A percentile compares a stretch with the other conserved stretches of the same genome.
These are phyloP conservation scores for Philantomba maxwellii DNA, from an alignment of 2,113 vertebrate genomes.

Conservation along the genomic window DNA sequence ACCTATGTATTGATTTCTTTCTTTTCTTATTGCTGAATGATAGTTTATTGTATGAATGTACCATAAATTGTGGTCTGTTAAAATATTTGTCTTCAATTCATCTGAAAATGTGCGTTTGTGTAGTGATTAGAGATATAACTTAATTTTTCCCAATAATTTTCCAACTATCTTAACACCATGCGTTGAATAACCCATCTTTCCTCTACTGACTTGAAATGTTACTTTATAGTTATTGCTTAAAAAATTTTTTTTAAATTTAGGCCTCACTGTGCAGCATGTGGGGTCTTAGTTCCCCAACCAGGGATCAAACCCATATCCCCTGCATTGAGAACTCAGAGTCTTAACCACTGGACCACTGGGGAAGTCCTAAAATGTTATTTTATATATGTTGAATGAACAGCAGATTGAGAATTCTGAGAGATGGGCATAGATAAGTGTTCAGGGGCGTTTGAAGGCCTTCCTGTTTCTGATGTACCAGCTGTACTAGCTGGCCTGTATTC, in stretches of 20 bases:
- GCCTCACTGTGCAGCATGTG: background rate
- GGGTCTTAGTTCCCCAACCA: background rate
- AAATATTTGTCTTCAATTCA: background rate
- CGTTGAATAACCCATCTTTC: background rate
- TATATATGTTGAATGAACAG: background rate
- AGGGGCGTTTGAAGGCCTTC: background rate
- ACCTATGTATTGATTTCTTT: background rate
- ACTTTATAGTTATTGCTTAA: background rate
- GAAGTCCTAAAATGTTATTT: background rate
- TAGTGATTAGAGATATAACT: background rate
- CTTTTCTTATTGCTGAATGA: background rate
- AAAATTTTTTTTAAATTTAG: background rate
- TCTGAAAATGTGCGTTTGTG: background rate
- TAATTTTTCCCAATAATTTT: background rate
- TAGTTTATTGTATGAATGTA: background rate
- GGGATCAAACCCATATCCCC: background rate
- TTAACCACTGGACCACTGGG: background rate
- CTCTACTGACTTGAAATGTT: background rate
- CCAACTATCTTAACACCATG: background rate
- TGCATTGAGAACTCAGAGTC: background rate
- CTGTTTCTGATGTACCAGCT: background rate
- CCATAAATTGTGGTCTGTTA: background rate
- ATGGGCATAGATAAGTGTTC: background rate
- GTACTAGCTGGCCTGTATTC: background rate
- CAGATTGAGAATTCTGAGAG: background rate